phyloP scores from a whole-genome alignment of 2,797 vertebrate genomes.

The Crossoptilon crossoptilon region DNA sequence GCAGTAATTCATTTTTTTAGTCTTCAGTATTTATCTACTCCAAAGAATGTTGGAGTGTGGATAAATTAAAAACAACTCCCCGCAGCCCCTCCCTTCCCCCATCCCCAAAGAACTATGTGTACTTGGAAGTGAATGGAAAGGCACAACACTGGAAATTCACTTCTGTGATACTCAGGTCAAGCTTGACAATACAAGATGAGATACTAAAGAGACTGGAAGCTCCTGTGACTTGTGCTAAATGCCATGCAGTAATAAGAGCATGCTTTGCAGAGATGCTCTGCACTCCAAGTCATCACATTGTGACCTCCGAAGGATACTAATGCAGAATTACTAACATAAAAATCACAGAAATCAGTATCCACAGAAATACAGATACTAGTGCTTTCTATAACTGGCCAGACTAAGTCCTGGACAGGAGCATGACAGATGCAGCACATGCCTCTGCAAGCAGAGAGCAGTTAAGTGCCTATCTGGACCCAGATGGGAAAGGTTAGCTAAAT shows the following conservation, averaged over 20 bases:
- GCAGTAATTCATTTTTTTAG: not conserved
- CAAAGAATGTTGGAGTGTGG: not conserved
- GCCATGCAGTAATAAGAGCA: not conserved
- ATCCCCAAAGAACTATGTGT: not conserved
- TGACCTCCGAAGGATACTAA: accelerated
- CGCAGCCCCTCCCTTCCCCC: too few relatives aligned
- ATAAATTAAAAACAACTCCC: not conserved
- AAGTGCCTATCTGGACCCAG: not conserved
- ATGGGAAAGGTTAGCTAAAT: not conserved
- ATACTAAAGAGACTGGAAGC: not conserved
- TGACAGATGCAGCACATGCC: not conserved
- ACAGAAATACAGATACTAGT: not conserved
- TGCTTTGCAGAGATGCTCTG: not conserved
- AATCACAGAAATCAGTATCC: not conserved
- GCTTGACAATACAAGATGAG: not conserved
- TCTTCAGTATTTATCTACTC: not conserved
- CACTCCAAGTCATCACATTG: not conserved
- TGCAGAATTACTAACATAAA: not conserved
- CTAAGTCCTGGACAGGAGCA: not conserved
- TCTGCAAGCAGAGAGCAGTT: not conserved
- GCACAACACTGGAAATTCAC: not conserved
- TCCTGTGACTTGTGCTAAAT: not conserved
- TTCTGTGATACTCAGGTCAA: not conserved
- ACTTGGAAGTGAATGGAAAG: not conserved
- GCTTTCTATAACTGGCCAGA: not conserved